Conservation (phyloP, 2,888 invertebrate genomes). For the Anoplius nigerrimus region DNA sequence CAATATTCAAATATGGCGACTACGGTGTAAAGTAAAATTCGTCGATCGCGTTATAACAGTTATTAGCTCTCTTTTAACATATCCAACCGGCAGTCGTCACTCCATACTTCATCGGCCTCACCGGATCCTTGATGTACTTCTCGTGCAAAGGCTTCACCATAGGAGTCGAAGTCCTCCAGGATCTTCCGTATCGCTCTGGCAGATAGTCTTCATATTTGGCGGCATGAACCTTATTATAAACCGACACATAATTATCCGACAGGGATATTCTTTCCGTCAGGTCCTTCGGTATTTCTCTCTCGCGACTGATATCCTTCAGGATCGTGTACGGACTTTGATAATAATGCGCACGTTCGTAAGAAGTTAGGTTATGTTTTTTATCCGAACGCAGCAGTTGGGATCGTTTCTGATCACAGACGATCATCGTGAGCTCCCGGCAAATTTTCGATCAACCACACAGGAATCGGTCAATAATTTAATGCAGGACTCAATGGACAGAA, state of each 20-base stretch:
- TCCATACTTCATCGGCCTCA: conserved; percentile 27
- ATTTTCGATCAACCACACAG: neutral
- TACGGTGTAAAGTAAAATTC: no score
- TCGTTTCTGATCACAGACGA: conserved; percentile 18
- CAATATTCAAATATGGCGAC: no score
- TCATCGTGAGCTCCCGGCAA: conserved; percentile 13
- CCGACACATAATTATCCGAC: conserved; percentile 9
- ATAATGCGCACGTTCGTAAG: conserved; percentile 42
- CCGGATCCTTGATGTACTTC: conserved; percentile 37
- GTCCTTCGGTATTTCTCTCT: conserved; percentile 27
- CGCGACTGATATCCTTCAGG: conserved; percentile 27
- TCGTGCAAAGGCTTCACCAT: conserved; percentile 42
- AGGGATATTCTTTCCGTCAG: conserved; percentile 19
- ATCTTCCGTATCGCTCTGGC: conserved; percentile 31
- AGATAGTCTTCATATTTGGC: conserved; percentile 20
- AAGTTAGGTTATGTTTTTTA: conserved; percentile 31
- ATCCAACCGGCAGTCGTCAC: conserved; percentile 36
- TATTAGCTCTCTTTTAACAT: no score
- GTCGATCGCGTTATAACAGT: no score
- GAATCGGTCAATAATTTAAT: neutral
- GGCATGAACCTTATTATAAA: conserved; percentile 21
- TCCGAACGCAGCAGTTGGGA: conserved; percentile 7
- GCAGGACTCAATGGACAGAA: neutral
- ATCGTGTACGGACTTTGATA: conserved; percentile 39
- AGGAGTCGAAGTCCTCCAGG: conserved; percentile 18